Conservation (phyloP, 2,113 vertebrate species). For the Speoplatyrhinus poulsoni region DNA sequence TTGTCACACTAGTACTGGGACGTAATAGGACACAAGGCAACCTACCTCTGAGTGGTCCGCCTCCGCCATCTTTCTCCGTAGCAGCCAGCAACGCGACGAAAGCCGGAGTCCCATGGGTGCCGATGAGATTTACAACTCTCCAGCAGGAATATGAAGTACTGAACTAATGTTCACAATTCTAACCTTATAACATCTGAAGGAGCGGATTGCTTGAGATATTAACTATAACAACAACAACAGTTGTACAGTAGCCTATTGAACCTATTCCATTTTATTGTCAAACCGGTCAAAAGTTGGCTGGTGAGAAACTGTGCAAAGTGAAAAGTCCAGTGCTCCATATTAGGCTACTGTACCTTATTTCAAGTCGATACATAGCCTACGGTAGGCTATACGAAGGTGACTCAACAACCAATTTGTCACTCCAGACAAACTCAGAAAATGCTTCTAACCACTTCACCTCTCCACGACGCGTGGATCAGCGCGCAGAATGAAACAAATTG, state of each 20-base stretch:
- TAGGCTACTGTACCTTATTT: neutral
- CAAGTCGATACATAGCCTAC: too few species aligned
- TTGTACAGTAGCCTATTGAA: too few species aligned
- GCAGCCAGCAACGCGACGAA: slow-evolving; percentile 98
- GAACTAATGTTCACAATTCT: too few species aligned
- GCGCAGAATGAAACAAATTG: neutral
- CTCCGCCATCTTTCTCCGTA: slow-evolving; percentile 98
- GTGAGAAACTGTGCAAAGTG: neutral
- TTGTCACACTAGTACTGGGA: slow-evolving; percentile 16
- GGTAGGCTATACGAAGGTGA: neutral
- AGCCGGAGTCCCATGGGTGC: slow-evolving; percentile 97
- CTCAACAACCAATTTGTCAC: slow-evolving; percentile 20
- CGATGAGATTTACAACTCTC: slow-evolving; percentile 76
- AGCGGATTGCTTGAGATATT: too few species aligned
- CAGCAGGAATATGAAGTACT: slow-evolving; percentile 6
- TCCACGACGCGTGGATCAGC: slow-evolving; percentile 1
- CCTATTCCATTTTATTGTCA: neutral
- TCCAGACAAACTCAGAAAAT: slow-evolving; percentile 7
- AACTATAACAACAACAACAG: too few species aligned
- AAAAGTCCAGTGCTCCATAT: slow-evolving; percentile 41
- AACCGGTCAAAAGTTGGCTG: slow-evolving; percentile 51
- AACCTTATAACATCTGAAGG: too few species aligned
- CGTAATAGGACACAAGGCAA: slow-evolving; percentile 46
- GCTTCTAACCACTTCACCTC: neutral
- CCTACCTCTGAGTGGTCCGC: slow-evolving; percentile 93